A percentile compares a stretch with the other conserved stretches of the same genome.
Evolutionary conservation across 2,113 vertebrate species (phyloP).

Genomic region (Sylvietta virens): DNA sequence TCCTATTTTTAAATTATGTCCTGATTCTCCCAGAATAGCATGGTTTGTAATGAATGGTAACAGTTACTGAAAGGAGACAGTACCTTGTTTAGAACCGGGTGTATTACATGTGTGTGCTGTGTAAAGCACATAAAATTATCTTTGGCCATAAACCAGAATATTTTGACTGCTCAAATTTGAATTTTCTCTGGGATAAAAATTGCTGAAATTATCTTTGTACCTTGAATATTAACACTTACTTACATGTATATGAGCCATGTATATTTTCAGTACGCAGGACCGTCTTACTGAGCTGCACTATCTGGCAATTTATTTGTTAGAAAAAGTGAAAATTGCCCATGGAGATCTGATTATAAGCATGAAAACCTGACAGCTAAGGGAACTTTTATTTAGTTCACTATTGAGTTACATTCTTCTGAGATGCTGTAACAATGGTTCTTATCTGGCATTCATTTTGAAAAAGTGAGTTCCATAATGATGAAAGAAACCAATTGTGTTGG

Average conservation of each 20-base stretch:
- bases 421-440: background rate
- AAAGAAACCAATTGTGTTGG: background rate
- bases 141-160: background rate
- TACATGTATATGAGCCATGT: background rate
- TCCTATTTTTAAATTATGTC: background rate
- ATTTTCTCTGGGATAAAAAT: background rate
- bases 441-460: background rate
- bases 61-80: background rate
- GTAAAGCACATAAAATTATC: background rate
- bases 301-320: background rate
- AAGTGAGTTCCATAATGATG: background rate
- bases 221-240: background rate
- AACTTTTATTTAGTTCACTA: background rate
- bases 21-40: background rate
- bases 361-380: background rate
- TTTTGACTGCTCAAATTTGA: background rate
- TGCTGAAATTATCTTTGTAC: background rate
- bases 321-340: background rate
- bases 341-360: background rate
- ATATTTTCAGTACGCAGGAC: background rate
- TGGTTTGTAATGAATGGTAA: background rate
- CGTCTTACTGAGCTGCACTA: background rate
- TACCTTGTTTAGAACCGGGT: background rate
- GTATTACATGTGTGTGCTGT: background rate
- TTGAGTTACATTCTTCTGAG: background rate